Conservation (phyloP, 2,113 vertebrate genomes). For the Brevimyrus niger region DNA sequence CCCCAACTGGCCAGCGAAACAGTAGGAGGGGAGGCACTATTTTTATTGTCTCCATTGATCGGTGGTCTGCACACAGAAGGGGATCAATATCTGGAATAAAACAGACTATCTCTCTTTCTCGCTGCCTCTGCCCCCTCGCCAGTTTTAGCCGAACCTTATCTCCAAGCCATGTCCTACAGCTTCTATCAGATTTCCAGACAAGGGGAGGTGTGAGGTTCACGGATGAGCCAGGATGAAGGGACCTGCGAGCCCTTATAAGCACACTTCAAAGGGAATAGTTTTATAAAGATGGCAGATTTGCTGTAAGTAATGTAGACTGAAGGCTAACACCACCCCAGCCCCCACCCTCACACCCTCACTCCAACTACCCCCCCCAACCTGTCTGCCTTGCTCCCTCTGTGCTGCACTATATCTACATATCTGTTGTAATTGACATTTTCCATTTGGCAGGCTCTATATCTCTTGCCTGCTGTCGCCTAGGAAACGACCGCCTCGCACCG, state of each 20-base stretch:
- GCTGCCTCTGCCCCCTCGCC: slow-evolving; percentile 32
- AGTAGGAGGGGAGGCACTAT: slow-evolving; percentile 26
- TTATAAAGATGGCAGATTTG: slow-evolving; percentile 41
- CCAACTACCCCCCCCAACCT: slow-evolving; percentile 11
- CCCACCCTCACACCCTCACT: background rate
- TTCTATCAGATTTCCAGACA: slow-evolving; percentile 44
- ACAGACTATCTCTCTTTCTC: slow-evolving; percentile 29
- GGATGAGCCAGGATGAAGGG: slow-evolving; percentile 39
- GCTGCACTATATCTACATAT: slow-evolving; percentile 60
- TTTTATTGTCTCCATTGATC: slow-evolving; percentile 39
- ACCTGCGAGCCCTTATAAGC: slow-evolving; percentile 28
- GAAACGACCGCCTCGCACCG: slow-evolving; percentile 60
- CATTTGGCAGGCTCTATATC: slow-evolving; percentile 68
- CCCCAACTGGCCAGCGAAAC: background rate
- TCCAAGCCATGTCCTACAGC: slow-evolving; percentile 32
- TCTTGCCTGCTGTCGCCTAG: slow-evolving; percentile 72
- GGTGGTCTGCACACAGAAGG: slow-evolving; percentile 31
- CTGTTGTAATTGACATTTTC: slow-evolving; percentile 83
- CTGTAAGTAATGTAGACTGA: slow-evolving; percentile 43
- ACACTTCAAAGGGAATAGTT: slow-evolving; percentile 39
- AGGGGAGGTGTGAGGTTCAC: background rate
- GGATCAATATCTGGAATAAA: slow-evolving; percentile 47
- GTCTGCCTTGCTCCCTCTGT: slow-evolving; percentile 24
- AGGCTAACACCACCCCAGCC: slow-evolving; percentile 25
- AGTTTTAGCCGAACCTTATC: slow-evolving; percentile 38